These are phyloP conservation scores for Dendroctonus ponderosae DNA, from an alignment of 1,140 invertebrate species.

Conservation along the genomic window DNA sequence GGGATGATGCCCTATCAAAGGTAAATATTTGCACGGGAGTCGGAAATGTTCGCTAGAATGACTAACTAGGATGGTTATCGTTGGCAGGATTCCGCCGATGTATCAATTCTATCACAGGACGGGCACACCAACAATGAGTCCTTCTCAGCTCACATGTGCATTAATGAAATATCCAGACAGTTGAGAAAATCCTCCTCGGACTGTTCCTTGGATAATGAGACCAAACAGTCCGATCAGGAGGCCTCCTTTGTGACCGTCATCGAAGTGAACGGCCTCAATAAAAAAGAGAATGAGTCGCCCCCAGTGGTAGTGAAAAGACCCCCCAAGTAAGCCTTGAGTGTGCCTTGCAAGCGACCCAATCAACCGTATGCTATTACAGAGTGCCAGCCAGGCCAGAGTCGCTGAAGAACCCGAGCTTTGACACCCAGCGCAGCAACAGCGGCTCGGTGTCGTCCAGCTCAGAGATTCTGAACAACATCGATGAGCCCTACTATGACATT, in stretches of 20 bases:
- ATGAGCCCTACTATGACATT: conserved; percentile 80
- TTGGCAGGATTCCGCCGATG: no score
- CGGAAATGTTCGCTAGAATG: no score
- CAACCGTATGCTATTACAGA: conserved; percentile 46
- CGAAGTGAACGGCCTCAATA: conserved; percentile 72
- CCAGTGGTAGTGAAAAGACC: conserved; percentile 43
- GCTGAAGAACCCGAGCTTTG: conserved; percentile 51
- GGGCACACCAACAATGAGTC: conserved; percentile 52
- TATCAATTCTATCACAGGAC: conserved; percentile 36
- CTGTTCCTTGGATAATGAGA: conserved; percentile 52
- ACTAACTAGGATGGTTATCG: no score
- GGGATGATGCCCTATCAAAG: conserved; percentile 46
- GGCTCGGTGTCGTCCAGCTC: conserved; percentile 48
- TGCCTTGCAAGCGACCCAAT: background rate
- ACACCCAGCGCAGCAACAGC: conserved; percentile 37
- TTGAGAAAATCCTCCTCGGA: conserved; percentile 48
- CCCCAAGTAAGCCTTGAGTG: conserved; percentile 43
- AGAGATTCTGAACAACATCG: conserved; percentile 55
- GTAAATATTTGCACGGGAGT: conserved; percentile 43
- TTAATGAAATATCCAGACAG: conserved; percentile 64
- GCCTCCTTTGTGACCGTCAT: conserved; percentile 86
- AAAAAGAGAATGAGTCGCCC: conserved; percentile 43
- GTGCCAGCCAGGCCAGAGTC: conserved; percentile 62
- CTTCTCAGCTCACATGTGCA: conserved; percentile 60
- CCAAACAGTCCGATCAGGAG: conserved; percentile 52